These are phyloP conservation scores for Metallyticus violacea DNA, from an alignment of 2,888 invertebrate species.

Conservation along the genomic window DNA sequence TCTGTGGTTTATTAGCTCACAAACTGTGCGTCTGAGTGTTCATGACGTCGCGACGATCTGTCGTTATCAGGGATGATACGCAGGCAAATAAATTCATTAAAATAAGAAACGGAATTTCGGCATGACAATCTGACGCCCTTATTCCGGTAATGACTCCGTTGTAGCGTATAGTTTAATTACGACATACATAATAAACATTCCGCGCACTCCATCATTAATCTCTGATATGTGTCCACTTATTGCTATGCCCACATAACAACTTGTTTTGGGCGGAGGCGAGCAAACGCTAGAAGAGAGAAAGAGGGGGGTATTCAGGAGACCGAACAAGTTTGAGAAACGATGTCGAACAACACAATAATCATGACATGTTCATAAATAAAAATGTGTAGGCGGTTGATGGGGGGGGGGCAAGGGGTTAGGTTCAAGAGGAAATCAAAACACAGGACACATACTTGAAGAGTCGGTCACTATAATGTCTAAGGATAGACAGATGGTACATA, in stretches of 20 bases:
- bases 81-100: neutral
- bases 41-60: no score
- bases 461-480: neutral
- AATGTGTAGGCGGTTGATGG: constrained; percentile 6
- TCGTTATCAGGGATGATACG: neutral
- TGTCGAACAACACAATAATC: constrained; percentile 4
- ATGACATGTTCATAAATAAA: constrained; percentile 14
- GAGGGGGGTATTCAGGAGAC: no score
- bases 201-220: neutral
- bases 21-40: no score
- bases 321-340: constrained; percentile 6
- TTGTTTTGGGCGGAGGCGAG: neutral
- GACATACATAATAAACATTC: neutral
- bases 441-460: neutral
- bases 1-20: no score
- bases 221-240: neutral
- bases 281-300: no score
- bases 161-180: neutral
- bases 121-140: neutral
- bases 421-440: neutral
- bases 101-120: neutral
- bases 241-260: constrained; percentile 3
- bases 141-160: neutral
- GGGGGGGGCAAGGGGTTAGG: no score
- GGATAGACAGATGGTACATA: neutral